phyloP scores from a whole-genome alignment of 2,113 vertebrate genomes.

The Phaethon lepturus region DNA sequence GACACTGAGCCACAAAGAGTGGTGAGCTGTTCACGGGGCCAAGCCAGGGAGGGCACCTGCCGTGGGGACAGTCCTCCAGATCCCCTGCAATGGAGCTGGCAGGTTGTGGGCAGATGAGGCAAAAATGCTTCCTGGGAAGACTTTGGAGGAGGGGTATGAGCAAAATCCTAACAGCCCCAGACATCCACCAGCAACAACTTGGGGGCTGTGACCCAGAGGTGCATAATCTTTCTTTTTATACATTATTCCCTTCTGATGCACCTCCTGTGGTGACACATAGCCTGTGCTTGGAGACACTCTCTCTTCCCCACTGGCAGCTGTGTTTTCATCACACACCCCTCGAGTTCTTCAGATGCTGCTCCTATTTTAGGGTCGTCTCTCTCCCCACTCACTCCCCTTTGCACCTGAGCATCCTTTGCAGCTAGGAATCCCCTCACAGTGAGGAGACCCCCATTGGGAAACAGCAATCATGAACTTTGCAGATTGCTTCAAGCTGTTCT shows the following conservation, averaged over 20 bases:
- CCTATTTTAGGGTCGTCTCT: background rate
- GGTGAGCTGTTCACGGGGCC: background rate
- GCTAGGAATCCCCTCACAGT: background rate
- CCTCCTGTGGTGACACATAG: background rate
- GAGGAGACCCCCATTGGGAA: background rate
- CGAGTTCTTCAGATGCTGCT: background rate
- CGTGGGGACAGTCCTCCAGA: background rate
- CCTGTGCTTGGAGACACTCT: background rate
- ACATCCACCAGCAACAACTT: background rate
- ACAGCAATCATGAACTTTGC: background rate
- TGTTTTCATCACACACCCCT: background rate
- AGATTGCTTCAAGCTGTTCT: background rate
- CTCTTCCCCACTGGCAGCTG: background rate
- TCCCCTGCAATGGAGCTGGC: background rate
- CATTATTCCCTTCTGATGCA: background rate
- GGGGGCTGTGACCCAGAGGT: background rate
- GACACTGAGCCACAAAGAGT: background rate
- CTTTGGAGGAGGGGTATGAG: background rate
- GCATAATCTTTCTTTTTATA: background rate
- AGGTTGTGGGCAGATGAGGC: background rate
- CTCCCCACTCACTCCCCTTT: background rate
- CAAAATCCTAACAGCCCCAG: background rate
- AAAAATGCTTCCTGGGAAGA: background rate
- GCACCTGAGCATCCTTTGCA: background rate
- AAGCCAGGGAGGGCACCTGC: background rate